Evolutionary conservation across 2,113 vertebrate species (phyloP).

Genomic region (Sus scrofa): DNA sequence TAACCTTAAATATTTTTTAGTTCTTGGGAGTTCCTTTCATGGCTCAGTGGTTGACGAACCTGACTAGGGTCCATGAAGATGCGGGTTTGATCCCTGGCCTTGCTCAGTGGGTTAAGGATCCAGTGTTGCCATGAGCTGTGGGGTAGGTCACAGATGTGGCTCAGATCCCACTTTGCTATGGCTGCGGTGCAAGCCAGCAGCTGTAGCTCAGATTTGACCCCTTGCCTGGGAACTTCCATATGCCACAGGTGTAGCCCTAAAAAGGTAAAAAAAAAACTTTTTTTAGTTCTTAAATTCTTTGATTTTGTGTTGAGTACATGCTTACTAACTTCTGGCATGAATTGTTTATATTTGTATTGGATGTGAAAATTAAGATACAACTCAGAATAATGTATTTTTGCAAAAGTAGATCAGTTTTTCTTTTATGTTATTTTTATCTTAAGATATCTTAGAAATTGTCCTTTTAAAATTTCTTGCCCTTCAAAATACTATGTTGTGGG

Average conservation of each 20-base stretch:
- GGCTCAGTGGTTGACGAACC: too few relatives aligned
- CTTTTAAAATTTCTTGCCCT: neutral
- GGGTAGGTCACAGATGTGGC: too few relatives aligned
- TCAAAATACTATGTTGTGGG: neutral
- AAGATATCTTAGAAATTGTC: neutral
- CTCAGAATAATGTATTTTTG: neutral
- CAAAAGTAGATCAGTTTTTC: neutral
- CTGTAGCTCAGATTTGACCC: too few relatives aligned
- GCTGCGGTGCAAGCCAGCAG: too few relatives aligned
- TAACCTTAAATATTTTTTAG: neutral
- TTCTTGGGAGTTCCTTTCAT: neutral
- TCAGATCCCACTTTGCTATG: too few relatives aligned
- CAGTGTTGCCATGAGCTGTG: too few relatives aligned
- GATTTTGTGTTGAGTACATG: neutral
- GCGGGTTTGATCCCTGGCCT: too few relatives aligned
- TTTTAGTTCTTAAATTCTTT: neutral
- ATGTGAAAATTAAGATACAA: neutral
- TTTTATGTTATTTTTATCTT: neutral
- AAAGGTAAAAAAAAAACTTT: too few relatives aligned
- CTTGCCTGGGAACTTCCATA: too few relatives aligned
- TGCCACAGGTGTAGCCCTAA: too few relatives aligned
- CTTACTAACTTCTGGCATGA: neutral
- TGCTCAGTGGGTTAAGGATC: too few relatives aligned
- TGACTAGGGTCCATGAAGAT: too few relatives aligned
- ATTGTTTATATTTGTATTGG: neutral